Conservation (phyloP, 2,797 vertebrate species). For the Poeciliopsis turneri region DNA sequence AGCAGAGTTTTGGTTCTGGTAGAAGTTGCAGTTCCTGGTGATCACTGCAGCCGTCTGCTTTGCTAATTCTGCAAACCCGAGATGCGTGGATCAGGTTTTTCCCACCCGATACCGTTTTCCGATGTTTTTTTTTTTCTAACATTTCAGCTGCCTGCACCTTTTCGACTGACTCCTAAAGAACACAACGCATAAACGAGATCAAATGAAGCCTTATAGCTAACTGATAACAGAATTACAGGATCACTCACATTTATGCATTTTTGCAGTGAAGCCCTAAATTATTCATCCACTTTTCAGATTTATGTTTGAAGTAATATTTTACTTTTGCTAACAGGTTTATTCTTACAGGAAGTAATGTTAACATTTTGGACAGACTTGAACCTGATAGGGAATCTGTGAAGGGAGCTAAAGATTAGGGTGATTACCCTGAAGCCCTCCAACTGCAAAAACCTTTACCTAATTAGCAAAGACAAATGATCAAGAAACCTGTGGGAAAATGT, state of each 20-base stretch:
- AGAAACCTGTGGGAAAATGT: not conserved
- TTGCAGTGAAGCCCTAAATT: not conserved
- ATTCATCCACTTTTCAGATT: not conserved
- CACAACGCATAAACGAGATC: not conserved
- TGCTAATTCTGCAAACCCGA: slow-evolving; percentile 11
- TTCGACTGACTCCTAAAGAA: not conserved
- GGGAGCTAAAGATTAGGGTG: slow-evolving; percentile 1
- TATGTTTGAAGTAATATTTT: not conserved
- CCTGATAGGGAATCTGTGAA: not conserved
- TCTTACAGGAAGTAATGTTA: not conserved
- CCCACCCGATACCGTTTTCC: not conserved
- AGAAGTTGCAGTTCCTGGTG: slow-evolving; percentile 25
- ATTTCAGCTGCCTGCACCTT: not conserved
- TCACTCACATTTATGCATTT: not conserved
- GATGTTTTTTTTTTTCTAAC: not conserved
- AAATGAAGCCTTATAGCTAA: not conserved
- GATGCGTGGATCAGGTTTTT: not conserved
- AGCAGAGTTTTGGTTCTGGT: slow-evolving; percentile 31
- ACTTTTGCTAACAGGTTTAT: not conserved
- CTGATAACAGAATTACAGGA: not conserved
- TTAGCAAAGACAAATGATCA: not conserved
- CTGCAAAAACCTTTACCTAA: not conserved
- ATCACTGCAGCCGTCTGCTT: slow-evolving; percentile 13
- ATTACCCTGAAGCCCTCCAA: not conserved
- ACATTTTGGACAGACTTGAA: not conserved